A percentile compares a stretch with the other conserved stretches of the same genome.
phyloP scores from a whole-genome alignment of 2,113 vertebrate species.

The Apteryx owenii region DNA sequence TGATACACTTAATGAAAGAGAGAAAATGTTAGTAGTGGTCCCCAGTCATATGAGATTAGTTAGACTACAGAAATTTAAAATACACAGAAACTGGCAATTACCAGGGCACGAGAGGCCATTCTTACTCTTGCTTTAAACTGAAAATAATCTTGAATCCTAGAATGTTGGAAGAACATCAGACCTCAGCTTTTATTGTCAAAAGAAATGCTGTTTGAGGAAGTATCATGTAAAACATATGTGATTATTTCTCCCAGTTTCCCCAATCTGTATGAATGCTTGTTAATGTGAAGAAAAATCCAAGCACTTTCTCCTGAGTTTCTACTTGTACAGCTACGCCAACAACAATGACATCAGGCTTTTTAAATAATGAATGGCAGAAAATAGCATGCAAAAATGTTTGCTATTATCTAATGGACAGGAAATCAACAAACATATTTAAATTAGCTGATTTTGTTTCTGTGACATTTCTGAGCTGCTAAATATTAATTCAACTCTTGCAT shows the following conservation, averaged over 20 bases:
- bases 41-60: not conserved
- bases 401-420: slow-evolving; percentile 19
- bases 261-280: not conserved
- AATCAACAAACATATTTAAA: slow-evolving; percentile 47
- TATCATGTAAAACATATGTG: not conserved
- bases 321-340: not conserved
- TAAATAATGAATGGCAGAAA: not conserved
- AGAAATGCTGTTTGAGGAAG: not conserved
- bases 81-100: not conserved
- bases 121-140: not conserved
- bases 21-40: not conserved
- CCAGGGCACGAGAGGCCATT: not conserved
- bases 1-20: not conserved
- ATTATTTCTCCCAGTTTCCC: not conserved
- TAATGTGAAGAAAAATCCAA: not conserved
- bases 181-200: not conserved
- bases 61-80: not conserved
- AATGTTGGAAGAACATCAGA: not conserved
- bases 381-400: not conserved
- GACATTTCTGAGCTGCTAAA: slow-evolving; percentile 24
- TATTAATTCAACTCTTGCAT: slow-evolving; percentile 18
- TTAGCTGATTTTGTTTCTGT: slow-evolving; percentile 32
- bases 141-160: not conserved
- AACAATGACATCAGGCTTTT: not conserved
- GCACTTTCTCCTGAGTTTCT: not conserved